A percentile compares a stretch with the other conserved stretches of the same genome.
Evolutionary conservation across 1,140 invertebrate genomes (phyloP).

Genomic region (Bathynomus jamesi): DNA sequence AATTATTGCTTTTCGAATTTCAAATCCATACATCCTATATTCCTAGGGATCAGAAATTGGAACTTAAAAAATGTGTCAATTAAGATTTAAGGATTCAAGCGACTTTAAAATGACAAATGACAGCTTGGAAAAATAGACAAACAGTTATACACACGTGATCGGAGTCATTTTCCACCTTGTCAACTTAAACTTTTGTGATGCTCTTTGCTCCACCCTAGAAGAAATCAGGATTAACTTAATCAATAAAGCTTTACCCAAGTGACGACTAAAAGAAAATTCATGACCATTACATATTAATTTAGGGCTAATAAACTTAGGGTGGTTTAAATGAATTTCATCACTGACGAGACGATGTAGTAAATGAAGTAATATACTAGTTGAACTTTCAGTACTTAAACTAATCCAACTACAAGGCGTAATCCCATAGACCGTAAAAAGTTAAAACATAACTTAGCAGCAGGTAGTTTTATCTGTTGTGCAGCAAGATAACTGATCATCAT

Average conservation of each 20-base stretch:
- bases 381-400: no score
- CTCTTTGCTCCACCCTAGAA: conserved; percentile 38
- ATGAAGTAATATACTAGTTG: no score
- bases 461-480: no score
- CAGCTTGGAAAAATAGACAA: conserved; percentile 29
- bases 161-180: conserved; percentile 36
- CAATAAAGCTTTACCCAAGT: not conserved
- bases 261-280: not conserved
- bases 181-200: conserved; percentile 37
- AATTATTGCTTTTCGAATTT: not conserved
- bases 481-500: no score
- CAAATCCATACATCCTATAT: not conserved
- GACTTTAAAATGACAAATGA: conserved; percentile 12
- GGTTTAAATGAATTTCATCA: no score
- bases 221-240: conserved; percentile 21
- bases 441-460: no score
- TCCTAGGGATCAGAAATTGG: conserved; percentile 7
- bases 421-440: no score
- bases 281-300: no score
- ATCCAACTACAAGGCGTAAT: no score
- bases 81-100: not conserved
- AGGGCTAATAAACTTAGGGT: not conserved
- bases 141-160: conserved; percentile 38
- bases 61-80: conserved; percentile 7
- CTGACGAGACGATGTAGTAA: no score